Percentiles rank a stretch among this genome's conserved stretches.
Conservation (phyloP, 92 coral and sea anemone species). For the Phenganax marumi region DNA sequence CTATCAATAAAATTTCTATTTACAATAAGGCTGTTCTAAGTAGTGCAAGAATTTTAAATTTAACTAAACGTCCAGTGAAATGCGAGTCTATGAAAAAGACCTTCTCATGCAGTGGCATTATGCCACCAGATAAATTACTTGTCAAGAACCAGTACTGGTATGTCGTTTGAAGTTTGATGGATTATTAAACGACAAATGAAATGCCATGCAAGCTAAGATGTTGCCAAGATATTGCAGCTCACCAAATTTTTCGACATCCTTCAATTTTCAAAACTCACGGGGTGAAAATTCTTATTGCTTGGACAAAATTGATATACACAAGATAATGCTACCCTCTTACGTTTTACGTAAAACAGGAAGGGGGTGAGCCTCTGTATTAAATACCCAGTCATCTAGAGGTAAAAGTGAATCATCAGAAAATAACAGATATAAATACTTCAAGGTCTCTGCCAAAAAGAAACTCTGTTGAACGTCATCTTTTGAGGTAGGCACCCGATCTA, state of each 20-base stretch:
- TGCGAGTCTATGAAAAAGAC: too few relatives aligned
- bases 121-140: too few relatives aligned
- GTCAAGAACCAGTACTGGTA: too few relatives aligned
- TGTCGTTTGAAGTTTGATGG: too few relatives aligned
- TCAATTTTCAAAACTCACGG: neutral
- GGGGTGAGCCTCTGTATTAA: slow-evolving; percentile 97
- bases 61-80: too few relatives aligned
- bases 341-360: slow-evolving; percentile 77
- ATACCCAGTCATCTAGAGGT: slow-evolving; percentile 90
- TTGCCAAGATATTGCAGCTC: too few relatives aligned
- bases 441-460: slow-evolving; percentile 93
- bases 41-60: too few relatives aligned
- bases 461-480: slow-evolving; percentile 98
- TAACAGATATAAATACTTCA: slow-evolving; percentile 85
- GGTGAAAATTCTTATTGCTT: neutral
- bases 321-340: slow-evolving; percentile 27
- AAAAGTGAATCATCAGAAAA: slow-evolving; percentile 88
- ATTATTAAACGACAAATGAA: too few relatives aligned
- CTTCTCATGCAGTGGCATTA: too few relatives aligned
- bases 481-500: slow-evolving; percentile 56
- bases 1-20: too few relatives aligned
- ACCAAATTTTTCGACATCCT: neutral
- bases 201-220: too few relatives aligned
- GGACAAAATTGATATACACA: slow-evolving; percentile 7
- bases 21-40: too few relatives aligned